A percentile compares a stretch with the other conserved stretches of the same genome.
Conservation (phyloP, 2,113 vertebrate species). For the Plectropomus leopardus region DNA sequence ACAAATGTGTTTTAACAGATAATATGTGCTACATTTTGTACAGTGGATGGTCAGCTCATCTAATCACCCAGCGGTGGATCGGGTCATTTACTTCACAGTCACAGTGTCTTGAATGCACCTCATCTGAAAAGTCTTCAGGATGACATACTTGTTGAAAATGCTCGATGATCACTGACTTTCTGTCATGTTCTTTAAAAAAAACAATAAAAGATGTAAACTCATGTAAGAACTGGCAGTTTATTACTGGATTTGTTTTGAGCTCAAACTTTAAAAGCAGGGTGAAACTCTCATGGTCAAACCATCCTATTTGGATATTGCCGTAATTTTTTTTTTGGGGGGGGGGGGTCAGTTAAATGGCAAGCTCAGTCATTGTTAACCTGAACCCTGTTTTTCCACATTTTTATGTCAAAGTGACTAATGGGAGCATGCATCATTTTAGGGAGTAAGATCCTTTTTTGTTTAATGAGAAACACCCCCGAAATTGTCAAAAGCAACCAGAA, state of each 20-base stretch:
- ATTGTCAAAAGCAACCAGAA: no score
- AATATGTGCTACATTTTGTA: constrained; percentile 5
- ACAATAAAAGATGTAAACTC: not conserved
- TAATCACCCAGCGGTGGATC: no score
- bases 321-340: not conserved
- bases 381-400: no score
- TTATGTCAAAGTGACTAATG: no score
- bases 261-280: constrained; percentile 10
- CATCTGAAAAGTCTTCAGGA: not conserved
- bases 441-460: no score
- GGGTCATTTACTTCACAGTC: constrained; percentile 3
- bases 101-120: constrained; percentile 11
- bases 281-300: not conserved
- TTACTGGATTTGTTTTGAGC: not conserved
- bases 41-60: not conserved
- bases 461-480: no score
- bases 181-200: not conserved
- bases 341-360: not conserved
- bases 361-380: no score
- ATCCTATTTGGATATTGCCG: not conserved
- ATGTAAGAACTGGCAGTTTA: not conserved
- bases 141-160: constrained; percentile 4
- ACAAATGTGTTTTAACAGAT: constrained; percentile 1
- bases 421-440: no score
- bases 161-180: not conserved